Evolutionary conservation across 2,113 vertebrate species (phyloP).

Genomic region (Polyodon spathula): DNA sequence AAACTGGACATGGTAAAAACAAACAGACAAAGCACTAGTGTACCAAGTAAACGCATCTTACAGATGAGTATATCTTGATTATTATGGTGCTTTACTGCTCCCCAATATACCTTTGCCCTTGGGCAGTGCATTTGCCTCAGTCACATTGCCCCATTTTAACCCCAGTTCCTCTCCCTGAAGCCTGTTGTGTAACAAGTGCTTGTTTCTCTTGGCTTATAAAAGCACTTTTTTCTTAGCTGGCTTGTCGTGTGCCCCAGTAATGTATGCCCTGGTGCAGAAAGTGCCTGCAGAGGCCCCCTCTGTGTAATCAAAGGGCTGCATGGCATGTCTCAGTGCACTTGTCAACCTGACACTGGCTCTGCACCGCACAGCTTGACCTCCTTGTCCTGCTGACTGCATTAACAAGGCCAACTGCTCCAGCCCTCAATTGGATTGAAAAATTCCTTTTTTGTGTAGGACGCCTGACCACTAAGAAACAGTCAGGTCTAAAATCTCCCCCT

Average conservation of each 20-base stretch:
- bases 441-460: slow-evolving; percentile 66
- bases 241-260: slow-evolving; percentile 9
- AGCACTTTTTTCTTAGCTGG: slow-evolving; percentile 21
- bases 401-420: slow-evolving; percentile 83
- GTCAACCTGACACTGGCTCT: slow-evolving; percentile 55
- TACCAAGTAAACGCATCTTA: background rate
- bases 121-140: background rate
- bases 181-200: slow-evolving; percentile 19
- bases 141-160: background rate
- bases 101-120: background rate
- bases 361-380: slow-evolving; percentile 74
- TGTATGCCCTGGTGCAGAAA: slow-evolving; percentile 27
- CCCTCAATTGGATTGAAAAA: slow-evolving; percentile 88
- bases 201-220: slow-evolving; percentile 30
- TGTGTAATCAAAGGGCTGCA: slow-evolving; percentile 25
- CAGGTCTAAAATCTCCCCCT: slow-evolving; percentile 58
- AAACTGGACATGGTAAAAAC: too few relatives aligned
- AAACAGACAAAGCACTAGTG: background rate
- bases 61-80: background rate
- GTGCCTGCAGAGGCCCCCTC: slow-evolving; percentile 33
- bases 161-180: background rate
- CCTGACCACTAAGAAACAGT: slow-evolving; percentile 66
- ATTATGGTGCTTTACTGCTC: background rate
- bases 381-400: slow-evolving; percentile 85
- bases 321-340: slow-evolving; percentile 44